A percentile compares a stretch with the other conserved stretches of the same genome.
phyloP scores from a whole-genome alignment of 1,140 invertebrate species.

The Diabrotica undecimpunctata region DNA sequence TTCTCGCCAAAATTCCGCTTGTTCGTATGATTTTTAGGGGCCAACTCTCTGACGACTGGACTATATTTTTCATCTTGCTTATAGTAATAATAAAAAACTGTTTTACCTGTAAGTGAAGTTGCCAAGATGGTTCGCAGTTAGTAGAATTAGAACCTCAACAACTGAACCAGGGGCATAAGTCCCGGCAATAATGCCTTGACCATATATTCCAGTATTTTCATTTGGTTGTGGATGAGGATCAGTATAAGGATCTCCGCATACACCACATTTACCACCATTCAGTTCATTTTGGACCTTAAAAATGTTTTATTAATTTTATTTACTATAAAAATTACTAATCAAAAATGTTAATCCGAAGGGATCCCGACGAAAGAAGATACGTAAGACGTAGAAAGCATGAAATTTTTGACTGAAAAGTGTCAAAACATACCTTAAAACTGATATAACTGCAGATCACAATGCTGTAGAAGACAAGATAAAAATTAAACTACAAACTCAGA shows the following conservation, averaged over 20 bases:
- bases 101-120: constrained; percentile 52
- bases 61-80: not conserved
- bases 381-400: not conserved
- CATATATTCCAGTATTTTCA: constrained; percentile 62
- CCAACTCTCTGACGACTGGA: too few relatives aligned
- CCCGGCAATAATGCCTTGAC: constrained; percentile 54
- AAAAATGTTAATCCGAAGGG: not conserved
- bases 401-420: not conserved
- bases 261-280: constrained; percentile 53
- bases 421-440: not conserved
- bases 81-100: not conserved
- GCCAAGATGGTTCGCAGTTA: constrained; percentile 58
- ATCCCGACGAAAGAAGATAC: not conserved
- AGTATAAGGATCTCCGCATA: constrained; percentile 58
- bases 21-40: too few relatives aligned
- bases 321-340: not conserved
- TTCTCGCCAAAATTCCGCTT: too few relatives aligned
- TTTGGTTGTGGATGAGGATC: constrained; percentile 54
- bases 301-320: not conserved
- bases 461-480: not conserved
- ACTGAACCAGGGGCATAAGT: constrained; percentile 44
- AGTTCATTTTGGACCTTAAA: constrained; percentile 26
- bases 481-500: too few relatives aligned
- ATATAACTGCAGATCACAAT: not conserved
- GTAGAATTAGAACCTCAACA: constrained; percentile 46